Evolutionary conservation across 2,797 vertebrate species (phyloP).

Genomic region (Pangasius larnaudii): DNA sequence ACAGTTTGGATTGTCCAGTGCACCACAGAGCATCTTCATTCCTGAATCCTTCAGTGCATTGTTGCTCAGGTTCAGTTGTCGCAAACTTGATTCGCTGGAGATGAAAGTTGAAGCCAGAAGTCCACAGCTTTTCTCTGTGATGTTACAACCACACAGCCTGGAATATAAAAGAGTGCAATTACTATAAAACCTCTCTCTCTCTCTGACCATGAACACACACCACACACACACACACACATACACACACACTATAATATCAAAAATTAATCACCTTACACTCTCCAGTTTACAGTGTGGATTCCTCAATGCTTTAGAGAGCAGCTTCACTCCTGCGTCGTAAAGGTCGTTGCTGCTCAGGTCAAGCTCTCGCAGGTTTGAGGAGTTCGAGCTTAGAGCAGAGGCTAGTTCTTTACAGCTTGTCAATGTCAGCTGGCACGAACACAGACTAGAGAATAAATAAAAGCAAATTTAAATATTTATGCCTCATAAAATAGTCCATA

Average conservation of each 20-base stretch:
- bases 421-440: not conserved
- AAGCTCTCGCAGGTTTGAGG: not conserved
- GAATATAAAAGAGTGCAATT: not conserved
- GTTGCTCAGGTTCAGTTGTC: not conserved
- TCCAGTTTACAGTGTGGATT: slow-evolving; percentile 9
- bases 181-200: not conserved
- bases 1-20: not conserved
- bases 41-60: not conserved
- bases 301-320: not conserved
- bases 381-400: not conserved
- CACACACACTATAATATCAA: not conserved
- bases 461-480: not conserved
- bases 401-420: not conserved
- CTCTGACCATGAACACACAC: not conserved
- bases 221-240: too few relatives aligned
- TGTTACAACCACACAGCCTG: not conserved
- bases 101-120: not conserved
- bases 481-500: not conserved
- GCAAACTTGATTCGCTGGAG: not conserved
- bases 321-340: not conserved
- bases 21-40: not conserved
- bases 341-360: not conserved
- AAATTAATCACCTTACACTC: not conserved
- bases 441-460: not conserved
- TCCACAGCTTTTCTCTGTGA: slow-evolving; percentile 1